Evolutionary conservation across 2,113 vertebrate genomes (phyloP), one percentile per base, ranked within the genome.

Genomic region (Procapra przewalskii): DNA sequence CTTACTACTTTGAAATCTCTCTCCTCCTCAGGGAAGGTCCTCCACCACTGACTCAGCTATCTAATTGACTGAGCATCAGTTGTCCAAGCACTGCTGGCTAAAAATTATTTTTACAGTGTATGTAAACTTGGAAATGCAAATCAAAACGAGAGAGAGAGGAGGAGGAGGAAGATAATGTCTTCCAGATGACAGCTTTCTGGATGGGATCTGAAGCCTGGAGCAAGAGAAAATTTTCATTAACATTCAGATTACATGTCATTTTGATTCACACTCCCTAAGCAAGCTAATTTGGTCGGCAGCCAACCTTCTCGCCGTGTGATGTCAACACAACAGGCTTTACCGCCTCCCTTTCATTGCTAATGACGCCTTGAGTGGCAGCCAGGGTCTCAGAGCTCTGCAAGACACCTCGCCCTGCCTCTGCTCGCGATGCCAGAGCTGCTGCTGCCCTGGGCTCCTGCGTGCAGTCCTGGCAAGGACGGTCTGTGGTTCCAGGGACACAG

Each of bases 301-400:
- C 99, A 99, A 97, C 80, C 97, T 98, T 93, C 98, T 98, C 96
- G 83, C 98, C 98, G 98, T 96, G 98, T 98, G 98, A 98, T 98
- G 98, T 98, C 98, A 99, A 99, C 98, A 97, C 98, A 98, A 97
- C 98, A 97, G 98, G 98, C 98, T 95, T 96, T 96, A 60, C 96
- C 25, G 33, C 98, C 98, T 98, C 96, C 98, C 98, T 98, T 98
- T 98, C 98, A 81, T 97, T 97, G 98, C 98, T 99, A 99, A 99
- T 98, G 99, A 99, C 96, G 98, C 97, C 95, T 97, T 99, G 99
- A 99, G 98, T 99, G 99, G 99, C 99, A 99, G 98, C 96, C 60
- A 0, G 67, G 98, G 98, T 98, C 98, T 98, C 99, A 6, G 97
- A 97, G 98, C 99, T 96, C 99, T 0, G 98, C 98, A 79, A 0